Conservation (phyloP, 2,113 vertebrate species). For the Tragelaphus strepsiceros region DNA sequence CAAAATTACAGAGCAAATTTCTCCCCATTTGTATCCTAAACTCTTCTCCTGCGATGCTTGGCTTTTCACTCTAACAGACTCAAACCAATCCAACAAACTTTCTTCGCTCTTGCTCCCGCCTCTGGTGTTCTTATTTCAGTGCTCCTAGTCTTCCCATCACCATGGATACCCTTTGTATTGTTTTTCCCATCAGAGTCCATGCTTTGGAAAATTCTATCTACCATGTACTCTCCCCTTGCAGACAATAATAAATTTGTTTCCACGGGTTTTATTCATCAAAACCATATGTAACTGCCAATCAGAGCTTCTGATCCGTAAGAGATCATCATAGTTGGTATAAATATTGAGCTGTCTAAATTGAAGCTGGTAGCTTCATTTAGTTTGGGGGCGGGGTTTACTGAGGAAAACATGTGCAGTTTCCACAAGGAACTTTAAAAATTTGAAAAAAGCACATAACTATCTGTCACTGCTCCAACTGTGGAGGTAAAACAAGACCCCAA, state of each 20-base stretch:
- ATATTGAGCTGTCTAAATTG: constrained; percentile 3
- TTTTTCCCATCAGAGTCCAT: background rate
- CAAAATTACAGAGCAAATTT: background rate
- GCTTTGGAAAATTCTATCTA: background rate
- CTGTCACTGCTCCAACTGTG: background rate
- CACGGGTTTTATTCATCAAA: constrained; percentile 32
- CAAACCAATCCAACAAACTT: background rate
- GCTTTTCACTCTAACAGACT: background rate
- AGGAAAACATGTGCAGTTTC: background rate
- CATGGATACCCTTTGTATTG: background rate
- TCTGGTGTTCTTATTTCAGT: background rate
- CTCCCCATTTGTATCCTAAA: background rate
- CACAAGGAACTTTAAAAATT: background rate
- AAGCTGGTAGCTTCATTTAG: constrained; percentile 19
- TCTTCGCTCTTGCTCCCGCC: background rate
- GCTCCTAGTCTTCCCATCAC: background rate
- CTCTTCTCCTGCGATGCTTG: background rate
- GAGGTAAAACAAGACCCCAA: background rate
- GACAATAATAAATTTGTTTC: constrained; percentile 32
- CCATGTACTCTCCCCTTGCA: background rate
- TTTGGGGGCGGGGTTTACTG: background rate
- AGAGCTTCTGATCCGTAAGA: constrained; percentile 31
- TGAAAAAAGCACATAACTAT: background rate
- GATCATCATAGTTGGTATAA: constrained; percentile 16
- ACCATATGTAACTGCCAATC: constrained; percentile 5